Evolutionary conservation across 1,140 invertebrate species (phyloP).

Genomic region (Brachionus rubens): DNA sequence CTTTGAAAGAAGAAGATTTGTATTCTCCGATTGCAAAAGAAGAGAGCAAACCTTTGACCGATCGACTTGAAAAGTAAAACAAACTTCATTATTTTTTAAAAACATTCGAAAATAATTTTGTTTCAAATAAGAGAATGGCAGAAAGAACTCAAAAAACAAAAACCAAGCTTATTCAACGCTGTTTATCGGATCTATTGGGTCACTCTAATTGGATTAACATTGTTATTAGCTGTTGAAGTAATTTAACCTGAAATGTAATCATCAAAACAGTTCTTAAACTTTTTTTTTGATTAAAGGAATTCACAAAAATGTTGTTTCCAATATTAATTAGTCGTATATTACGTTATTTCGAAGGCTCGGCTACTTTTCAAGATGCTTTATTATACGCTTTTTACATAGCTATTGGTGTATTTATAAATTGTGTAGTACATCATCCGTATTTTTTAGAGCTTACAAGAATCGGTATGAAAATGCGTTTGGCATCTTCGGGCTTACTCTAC

Average conservation of each 20-base stretch:
- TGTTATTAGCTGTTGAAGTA: slow-evolving; percentile 19
- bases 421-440: slow-evolving; percentile 73
- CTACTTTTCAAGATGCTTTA: not conserved
- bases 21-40: not conserved
- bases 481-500: slow-evolving; percentile 75
- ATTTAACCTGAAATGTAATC: no score
- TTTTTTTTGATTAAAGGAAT: slow-evolving; percentile 1
- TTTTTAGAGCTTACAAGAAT: slow-evolving; percentile 69
- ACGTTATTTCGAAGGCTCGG: slow-evolving; percentile 38
- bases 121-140: slow-evolving; percentile 40
- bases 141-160: slow-evolving; percentile 31
- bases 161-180: slow-evolving; percentile 21
- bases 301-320: slow-evolving; percentile 25
- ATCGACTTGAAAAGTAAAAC: slow-evolving; percentile 37
- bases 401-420: slow-evolving; percentile 56
- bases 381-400: not conserved
- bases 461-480: slow-evolving; percentile 75
- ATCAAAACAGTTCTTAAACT: no score
- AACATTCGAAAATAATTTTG: not conserved
- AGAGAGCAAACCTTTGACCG: slow-evolving; percentile 15
- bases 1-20: slow-evolving; percentile 19
- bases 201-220: not conserved
- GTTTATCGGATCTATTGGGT: not conserved
- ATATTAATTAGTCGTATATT: slow-evolving; percentile 19
- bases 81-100: not conserved